Base-by-base conservation (phyloP, 1,140 invertebrate species). In the Sinella curviseta region DNA sequence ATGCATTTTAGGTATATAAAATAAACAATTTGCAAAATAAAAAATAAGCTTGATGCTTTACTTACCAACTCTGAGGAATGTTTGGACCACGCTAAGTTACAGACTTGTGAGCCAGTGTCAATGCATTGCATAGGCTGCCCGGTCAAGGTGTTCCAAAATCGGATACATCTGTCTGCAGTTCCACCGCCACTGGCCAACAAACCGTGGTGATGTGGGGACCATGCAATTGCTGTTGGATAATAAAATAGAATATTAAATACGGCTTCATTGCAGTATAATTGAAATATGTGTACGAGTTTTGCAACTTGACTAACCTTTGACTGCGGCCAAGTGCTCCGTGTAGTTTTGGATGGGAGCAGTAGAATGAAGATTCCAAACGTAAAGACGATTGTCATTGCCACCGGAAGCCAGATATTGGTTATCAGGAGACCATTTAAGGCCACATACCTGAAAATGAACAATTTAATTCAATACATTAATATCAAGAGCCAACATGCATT, bases 81-180 rank as follows among this genome's bases (percentile, higher is more conserved):
- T 87, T 98, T 99, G 17, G 97, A 99, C 98, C 98, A 99, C 30
- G 97, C 97, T 74, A 99, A 88, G 89, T 99, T 99, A 88, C 98
- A 99, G 20, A 99, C 97, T 87, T 88, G 97, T 0, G 95, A 97
- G n/a, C 97, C 97, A 1, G 98, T 99, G 87, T 99, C 98, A 39
- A 99, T 94, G 87, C 94, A 97, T 87, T 99, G 97, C 93, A 99
- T 96, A 1, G 97, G 96, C 88, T 99, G 97, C 8, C 95, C 96
- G n/a, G 98, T 99, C 39, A 99, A 88, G 0, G 98, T 99, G 87
- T 99, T 99, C 97, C 98, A 99, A 88, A 99, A 99, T 1, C 98
- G 90, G 76, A 98, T 97, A 86, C 94, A 97, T n/a, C 96, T 89
- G 88, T 99, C 98, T 1, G 98, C 98, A 0, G 98, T 99, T 26